Evolutionary conservation across 2,797 vertebrate species (phyloP), one percentile per base, ranked within the genome.

Genomic region (Darevskia mixta): DNA sequence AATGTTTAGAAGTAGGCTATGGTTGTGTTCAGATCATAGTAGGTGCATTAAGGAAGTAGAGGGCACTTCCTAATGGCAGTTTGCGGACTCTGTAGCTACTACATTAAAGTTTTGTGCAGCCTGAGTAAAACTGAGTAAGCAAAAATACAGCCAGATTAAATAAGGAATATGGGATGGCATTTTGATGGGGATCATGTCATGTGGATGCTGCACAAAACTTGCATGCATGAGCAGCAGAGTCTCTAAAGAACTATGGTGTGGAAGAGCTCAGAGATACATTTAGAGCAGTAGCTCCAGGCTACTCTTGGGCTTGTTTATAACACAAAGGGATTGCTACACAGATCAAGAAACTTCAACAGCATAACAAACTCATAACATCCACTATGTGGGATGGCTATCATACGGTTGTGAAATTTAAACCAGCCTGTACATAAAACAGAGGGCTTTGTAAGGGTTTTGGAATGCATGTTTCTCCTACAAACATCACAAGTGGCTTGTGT

Each of bases 21-120:
- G 11, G 9, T 82, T 69, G 2, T 8, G 83, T 88, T 90, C 89
- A 1, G 29, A 45, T 87, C 88, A 15, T 13, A 1, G 5, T 90
- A 69, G 41, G 29, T 23, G 38, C 43, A 69, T 18, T 69, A 67
- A 69, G n/a, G 13, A 38, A 43, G 41, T 20, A 64, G 61, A 64
- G 20, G 61, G 17, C 6, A 23, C 61, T 64, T 64, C 61, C 61
- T 18, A 18, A 64, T 64, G 61, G 20, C 61, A 23, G 61, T 7
- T 64, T 64, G 61, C 6, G 1, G 58, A 64, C 18, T 64, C 61
- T 18, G 61, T 23, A 64, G 61, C 7, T 64, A 2, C 17, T 64
- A 23, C 20, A 64, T 6, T 20, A 64, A 18, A 64, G 61, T 64
- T 64, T 64, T 64, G 61, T 64, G 5, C 61, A 23, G 61, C 61